Base-by-base conservation (phyloP, 2,888 invertebrate genomes). In the Oligia latruncula region DNA sequence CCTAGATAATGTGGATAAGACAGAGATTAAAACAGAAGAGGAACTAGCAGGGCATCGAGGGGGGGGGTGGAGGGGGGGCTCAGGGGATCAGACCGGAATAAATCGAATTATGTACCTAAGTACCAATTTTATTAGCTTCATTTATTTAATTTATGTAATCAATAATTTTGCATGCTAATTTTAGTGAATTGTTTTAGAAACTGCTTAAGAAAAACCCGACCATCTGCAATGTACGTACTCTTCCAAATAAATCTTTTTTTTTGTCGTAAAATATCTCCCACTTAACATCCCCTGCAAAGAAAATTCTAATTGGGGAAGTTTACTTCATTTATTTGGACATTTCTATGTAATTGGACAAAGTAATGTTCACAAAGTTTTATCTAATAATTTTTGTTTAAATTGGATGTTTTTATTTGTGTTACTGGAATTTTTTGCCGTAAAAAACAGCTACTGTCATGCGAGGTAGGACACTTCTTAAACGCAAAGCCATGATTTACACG, bases 241-340 rank as follows among this genome's bases (percentile, higher is more conserved):
- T 60, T n/a, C n/a, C 58, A 60, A 60, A 60, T 60, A 60, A 60
- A 60, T 60, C n/a, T 58, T 8, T 11, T 58, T 58, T 60, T 0
- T 60, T 60, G n/a, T 11, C n/a, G 65, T 49, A 64, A 74, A 78
- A 78, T 81, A 71, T 66, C 43, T 75, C 84, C 84, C 66, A 81
- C 81, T 78, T 74, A 74, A 84, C 74, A 74, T 74, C 46, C 68
- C 71, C 72, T 77, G 64, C 52, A 58, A 78, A 85, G 78, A 78
- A 82, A 87, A 87, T 85, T 87, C 85, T 87, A 85, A 87, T 87
- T 87, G 82, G 65, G 49, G 71, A 87, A 85, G 71, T 87, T 86
- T 78, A 75, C 74, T 86, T 84, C 73, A 82, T 87, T 87, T 87
- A 68, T 80, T 82, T 82, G 72, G 60, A 85, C 52, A 78, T 80